Base-by-base conservation (phyloP, 1,140 invertebrate species). In the Hyles vespertilio region DNA sequence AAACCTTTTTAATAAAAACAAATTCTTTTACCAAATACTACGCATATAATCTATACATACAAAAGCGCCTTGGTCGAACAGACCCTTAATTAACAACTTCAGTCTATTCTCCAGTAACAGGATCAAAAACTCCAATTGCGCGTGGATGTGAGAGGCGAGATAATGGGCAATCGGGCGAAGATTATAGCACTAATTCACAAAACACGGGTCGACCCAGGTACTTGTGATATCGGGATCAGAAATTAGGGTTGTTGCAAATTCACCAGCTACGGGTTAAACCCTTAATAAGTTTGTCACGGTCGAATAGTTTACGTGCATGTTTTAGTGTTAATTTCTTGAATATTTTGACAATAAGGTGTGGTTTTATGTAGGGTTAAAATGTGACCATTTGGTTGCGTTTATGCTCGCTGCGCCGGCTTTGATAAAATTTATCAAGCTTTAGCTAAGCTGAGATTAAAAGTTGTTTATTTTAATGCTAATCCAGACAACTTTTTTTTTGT, bases 111-210 rank as follows among this genome's bases (percentile, higher is more conserved):
- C 45, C n/a, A 3, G 44, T 51, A 63, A 44, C 49, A 51, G 65
- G 69, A 71, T 71, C 62, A 71, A 71, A 71, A 68, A 71, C 55
- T 68, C 50, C 53, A 68, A 71, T 70, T 67, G 58, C 61, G 43
- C 50, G 50, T 61, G 60, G 48, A 59, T 53, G 65, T 56, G 59
- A 55, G 47, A 53, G 51, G 51, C 59, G 48, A 71, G 69, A 71
- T 71, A 71, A 68, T 68, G 47, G 65, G 60, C 65, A 65, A 71
- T 65, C 61, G 55, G 54, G 55, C 45, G 61, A 56, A 68, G 69
- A 72, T 72, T 64, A 69, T 69, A 45, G 52, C 54, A 61, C 58
- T 69, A 72, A 72, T 69, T 72, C 63, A 69, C 63, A 65, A 71
- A 54, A 67, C 65, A 58, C 45, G 57, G 62, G 58, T 51, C 56